Conservation (phyloP, 2,797 vertebrate species). For the Dromococcyx pavoninus region DNA sequence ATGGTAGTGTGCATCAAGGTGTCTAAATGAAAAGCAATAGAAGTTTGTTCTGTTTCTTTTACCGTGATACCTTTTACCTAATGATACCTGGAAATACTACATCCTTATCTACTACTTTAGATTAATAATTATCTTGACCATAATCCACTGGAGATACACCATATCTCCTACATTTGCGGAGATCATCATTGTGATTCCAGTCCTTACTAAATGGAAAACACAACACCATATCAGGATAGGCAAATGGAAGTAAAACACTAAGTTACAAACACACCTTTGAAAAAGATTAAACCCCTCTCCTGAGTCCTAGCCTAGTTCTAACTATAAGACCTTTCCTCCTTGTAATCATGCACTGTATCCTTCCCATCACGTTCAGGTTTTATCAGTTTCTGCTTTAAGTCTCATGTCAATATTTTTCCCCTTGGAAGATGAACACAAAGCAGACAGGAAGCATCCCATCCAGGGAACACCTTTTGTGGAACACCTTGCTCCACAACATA, state of each 20-base stretch:
- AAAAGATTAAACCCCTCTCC: too few relatives aligned
- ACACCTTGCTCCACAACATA: neutral
- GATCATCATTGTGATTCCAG: neutral
- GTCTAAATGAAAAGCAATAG: neutral
- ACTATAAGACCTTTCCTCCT: too few relatives aligned
- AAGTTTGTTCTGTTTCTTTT: neutral
- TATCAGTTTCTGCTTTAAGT: too few relatives aligned
- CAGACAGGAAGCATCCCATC: neutral
- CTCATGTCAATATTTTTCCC: neutral
- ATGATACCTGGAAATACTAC: neutral
- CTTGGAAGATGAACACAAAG: neutral
- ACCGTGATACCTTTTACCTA: neutral
- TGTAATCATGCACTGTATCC: too few relatives aligned
- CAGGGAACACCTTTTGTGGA: neutral
- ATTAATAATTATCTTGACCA: neutral
- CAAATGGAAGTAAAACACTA: too few relatives aligned
- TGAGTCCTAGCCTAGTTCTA: too few relatives aligned
- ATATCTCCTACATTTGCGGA: neutral
- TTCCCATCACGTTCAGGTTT: too few relatives aligned
- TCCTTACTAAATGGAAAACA: neutral
- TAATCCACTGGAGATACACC: neutral
- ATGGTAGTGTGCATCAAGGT: rapidly evolving
- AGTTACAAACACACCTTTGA: too few relatives aligned
- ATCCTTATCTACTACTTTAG: neutral
- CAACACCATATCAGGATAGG: neutral